Base-by-base conservation (phyloP, 2,888 invertebrate species). In the Amorpha juglandis region DNA sequence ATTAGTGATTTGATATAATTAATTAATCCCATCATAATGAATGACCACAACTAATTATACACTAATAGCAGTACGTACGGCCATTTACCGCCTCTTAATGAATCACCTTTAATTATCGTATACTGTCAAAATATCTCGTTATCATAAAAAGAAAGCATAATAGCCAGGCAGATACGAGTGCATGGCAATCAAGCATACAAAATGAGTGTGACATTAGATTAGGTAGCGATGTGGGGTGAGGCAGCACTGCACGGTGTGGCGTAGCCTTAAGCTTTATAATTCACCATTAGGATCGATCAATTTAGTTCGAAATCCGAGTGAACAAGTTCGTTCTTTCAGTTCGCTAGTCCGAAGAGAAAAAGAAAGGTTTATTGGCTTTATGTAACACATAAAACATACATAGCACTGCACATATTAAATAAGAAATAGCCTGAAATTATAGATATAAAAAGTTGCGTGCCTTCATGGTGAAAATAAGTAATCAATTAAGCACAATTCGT, bases 221-320 rank as follows among this genome's bases (percentile, higher is more conserved):
- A 47, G 11, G 63, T 48, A n/a, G 27, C n/a, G 63, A 7, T 47
- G 27, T 38, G 16, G 38, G 58, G 35, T 42, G 38, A 27, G 67
- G 14, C 62, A 62, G 75, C 83, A 12, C 45, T 11, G 14, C 81
- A 83, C 86, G 86, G 86, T 79, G 79, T 19, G 51, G 11, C 51
- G 21, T 27, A 27, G 27, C 4, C 27, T 4, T 27, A 4, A 4
- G 27, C 27, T 27, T 27, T n/a, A n/a, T n/a, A n/a, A n/a, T n/a
- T n/a, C n/a, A 4, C 27, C 1, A 4, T 27, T 3, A 27, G 27
- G 27, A 27, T 1, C 27, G 27, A 27, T 27, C 27, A 27, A 27
- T 3, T 27, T 27, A 27, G 27, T 27, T 27, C 27, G 1, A 27
- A 27, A 27, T 27, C 27, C 27, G 27, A 27, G 27, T 27, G 27